Evolutionary conservation across 2,113 vertebrate species (phyloP).

Genomic region (Plectropomus leopardus): DNA sequence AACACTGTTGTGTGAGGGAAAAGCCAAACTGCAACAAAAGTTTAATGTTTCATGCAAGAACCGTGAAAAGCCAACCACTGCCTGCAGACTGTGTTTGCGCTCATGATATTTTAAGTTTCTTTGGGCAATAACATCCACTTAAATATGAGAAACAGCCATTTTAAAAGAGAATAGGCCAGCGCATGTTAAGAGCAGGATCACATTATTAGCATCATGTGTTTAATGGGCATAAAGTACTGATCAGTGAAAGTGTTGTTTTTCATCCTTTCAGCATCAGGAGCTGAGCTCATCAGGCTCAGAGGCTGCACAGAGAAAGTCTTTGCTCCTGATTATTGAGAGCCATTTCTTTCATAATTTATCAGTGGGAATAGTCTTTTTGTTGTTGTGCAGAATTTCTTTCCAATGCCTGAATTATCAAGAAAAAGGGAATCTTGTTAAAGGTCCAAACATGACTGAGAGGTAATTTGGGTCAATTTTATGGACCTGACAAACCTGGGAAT

Average conservation of each 20-base stretch:
- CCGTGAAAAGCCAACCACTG: constrained; percentile 28
- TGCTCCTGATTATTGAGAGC: constrained; percentile 21
- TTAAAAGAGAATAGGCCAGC: constrained; percentile 14
- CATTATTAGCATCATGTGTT: constrained; percentile 29
- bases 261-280: neutral
- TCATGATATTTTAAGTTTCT: neutral
- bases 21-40: too few relatives aligned
- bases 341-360: constrained; percentile 28
- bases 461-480: too few relatives aligned
- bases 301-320: constrained; percentile 1
- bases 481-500: too few relatives aligned
- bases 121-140: neutral
- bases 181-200: constrained; percentile 8
- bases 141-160: constrained; percentile 16
- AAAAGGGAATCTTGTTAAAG: too few relatives aligned
- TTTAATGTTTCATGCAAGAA: too few relatives aligned
- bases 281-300: constrained; percentile 2
- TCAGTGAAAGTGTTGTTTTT: constrained; percentile 13
- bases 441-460: too few relatives aligned
- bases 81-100: constrained; percentile 20
- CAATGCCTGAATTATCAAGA: too few relatives aligned
- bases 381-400: neutral
- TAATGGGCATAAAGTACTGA: neutral
- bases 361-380: constrained; percentile 1
- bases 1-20: too few relatives aligned